These are phyloP conservation scores for Trematomus bernacchii DNA, from an alignment of 2,797 vertebrate genomes.

Conservation along the genomic window DNA sequence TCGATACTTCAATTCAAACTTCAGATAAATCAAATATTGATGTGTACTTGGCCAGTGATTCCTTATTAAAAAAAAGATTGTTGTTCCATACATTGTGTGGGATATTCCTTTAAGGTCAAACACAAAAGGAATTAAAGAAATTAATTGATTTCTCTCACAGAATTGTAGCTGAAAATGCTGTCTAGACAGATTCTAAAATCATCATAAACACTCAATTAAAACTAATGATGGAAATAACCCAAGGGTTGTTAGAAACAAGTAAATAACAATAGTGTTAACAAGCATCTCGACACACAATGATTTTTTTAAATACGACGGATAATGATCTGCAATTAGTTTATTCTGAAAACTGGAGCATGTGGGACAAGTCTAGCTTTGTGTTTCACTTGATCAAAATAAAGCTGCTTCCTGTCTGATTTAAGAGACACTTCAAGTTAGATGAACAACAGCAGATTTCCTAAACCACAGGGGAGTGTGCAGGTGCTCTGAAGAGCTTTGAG, in stretches of 20 bases:
- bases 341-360: constrained; percentile 4
- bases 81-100: neutral
- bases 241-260: neutral
- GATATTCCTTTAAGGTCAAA: too few relatives aligned
- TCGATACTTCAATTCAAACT: neutral
- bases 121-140: too few relatives aligned
- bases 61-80: too few relatives aligned
- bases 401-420: constrained; percentile 32
- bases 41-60: neutral
- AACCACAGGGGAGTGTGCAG: constrained; percentile 61
- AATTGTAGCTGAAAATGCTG: neutral
- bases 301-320: constrained; percentile 6
- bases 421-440: constrained; percentile 40
- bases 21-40: neutral
- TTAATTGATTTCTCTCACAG: neutral
- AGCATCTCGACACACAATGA: constrained; percentile 10
- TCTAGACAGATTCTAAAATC: neutral
- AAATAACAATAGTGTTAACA: neutral
- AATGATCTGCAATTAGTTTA: constrained; percentile 28
- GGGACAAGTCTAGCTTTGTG: neutral
- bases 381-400: constrained; percentile 54
- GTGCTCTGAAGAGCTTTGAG: constrained; percentile 53
- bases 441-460: constrained; percentile 40
- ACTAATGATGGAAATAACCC: neutral
- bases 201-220: neutral